These are phyloP conservation scores for Gila orcuttii DNA, from an alignment of 2,113 vertebrate genomes.

Conservation along the genomic window DNA sequence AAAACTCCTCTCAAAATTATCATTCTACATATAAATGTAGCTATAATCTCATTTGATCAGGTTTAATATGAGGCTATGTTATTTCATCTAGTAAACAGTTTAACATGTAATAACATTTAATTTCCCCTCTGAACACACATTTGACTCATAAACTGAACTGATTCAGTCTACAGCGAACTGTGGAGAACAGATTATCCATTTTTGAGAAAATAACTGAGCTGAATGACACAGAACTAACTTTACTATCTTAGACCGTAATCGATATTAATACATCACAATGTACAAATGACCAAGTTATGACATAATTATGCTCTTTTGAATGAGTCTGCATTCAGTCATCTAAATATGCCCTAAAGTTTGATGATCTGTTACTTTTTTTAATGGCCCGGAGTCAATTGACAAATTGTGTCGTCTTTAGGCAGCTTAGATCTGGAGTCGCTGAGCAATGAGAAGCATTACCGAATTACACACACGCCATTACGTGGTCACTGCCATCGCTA, in stretches of 20 bases:
- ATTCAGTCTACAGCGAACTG: background rate
- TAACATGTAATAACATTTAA: background rate
- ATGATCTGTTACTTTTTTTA: conserved; percentile 40
- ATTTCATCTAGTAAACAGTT: background rate
- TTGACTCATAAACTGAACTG: background rate
- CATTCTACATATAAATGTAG: too few relatives aligned
- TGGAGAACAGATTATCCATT: background rate
- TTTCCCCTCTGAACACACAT: background rate
- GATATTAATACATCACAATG: conserved; percentile 15
- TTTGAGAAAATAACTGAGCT: conserved; percentile 13
- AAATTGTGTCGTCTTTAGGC: conserved; percentile 30
- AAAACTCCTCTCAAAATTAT: too few relatives aligned
- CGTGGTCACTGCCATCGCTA: conserved; percentile 73
- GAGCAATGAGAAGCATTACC: conserved; percentile 76
- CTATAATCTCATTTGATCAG: too few relatives aligned
- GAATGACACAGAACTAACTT: conserved; percentile 2
- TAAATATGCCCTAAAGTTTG: conserved; percentile 26
- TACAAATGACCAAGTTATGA: conserved; percentile 14
- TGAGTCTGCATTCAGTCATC: conserved; percentile 27
- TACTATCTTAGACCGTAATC: background rate
- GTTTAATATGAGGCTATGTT: background rate
- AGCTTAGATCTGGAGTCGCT: conserved; percentile 61
- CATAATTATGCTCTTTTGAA: conserved; percentile 25
- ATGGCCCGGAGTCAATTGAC: conserved; percentile 34
- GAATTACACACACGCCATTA: conserved; percentile 79